Base-by-base conservation (phyloP, 1,140 invertebrate genomes). In the Solenopsis invicta region DNA sequence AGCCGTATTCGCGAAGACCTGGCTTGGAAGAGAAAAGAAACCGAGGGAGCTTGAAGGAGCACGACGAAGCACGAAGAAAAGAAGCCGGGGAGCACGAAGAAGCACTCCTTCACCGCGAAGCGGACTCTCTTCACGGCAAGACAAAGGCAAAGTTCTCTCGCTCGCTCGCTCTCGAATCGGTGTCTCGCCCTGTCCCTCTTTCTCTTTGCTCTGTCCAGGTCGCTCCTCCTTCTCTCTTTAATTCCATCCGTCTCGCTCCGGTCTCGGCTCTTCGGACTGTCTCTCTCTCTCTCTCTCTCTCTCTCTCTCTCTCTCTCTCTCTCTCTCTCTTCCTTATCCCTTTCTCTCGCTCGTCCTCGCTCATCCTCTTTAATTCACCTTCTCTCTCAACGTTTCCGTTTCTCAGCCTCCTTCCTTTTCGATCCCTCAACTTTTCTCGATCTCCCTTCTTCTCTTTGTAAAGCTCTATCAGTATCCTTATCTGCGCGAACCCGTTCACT, bases 21-120 rank as follows among this genome's bases (percentile, higher is more conserved):
- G 87, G 81, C 21, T 52, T 84, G 89, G 71, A 82, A 66, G 85
- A 87, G 88, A 90, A 90, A 86, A 88, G 89, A 90, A 90, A 72
- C 62, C 88, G 78, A 90, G 67, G 86, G 67, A 89, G 88, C 85
- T 74, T 87, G 88, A 74, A 89, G 86, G 52, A 89, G 59, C 66
- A 89, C 88, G 89, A 87, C 78, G 85, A 81, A 69, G 61, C 76
- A 87, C 78, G 89, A 87, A 62, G 69, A 54, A 69, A 75, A 89
- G 80, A 75, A 87, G 41, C 78, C 78, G 87, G 85, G 82, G 90
- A 89, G 82, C 76, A 75, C 54, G 69, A 80, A 86, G 81, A 81
- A 86, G 77, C 76, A 64, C 74, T 89, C 85, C 76, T 81, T 80
- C 77, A 52, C 59, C 64, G 52, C 82, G 85, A 81, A 77, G 69